Percentiles rank a stretch among this genome's conserved stretches.
These are phyloP conservation scores for Aphelenchoides fujianensis DNA, from an alignment of 1,140 invertebrate genomes.

Conservation along the genomic window DNA sequence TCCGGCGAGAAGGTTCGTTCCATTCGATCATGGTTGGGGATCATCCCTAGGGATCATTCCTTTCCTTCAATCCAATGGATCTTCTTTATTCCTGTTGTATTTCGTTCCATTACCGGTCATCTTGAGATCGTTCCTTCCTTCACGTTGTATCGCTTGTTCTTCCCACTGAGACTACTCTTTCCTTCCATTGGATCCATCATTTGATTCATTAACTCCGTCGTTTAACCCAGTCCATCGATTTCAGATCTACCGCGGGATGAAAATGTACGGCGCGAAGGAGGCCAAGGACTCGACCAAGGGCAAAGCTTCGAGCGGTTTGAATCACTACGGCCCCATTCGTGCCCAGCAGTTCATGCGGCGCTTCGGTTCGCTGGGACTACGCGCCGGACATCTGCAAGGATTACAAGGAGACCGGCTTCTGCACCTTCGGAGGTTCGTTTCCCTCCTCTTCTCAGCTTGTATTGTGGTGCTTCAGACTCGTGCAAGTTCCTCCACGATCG, in stretches of 20 bases:
- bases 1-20: conserved; percentile 26
- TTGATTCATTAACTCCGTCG: too few relatives aligned
- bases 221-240: too few relatives aligned
- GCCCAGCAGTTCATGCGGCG: conserved; percentile 88
- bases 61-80: too few relatives aligned
- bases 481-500: conserved; percentile 98
- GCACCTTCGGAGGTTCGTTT: conserved; percentile 84
- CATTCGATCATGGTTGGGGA: too few relatives aligned
- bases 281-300: conserved; percentile 91
- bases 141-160: too few relatives aligned
- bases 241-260: conserved; percentile 81
- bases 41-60: too few relatives aligned
- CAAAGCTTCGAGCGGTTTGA: conserved; percentile 65
- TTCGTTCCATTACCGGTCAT: too few relatives aligned
- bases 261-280: conserved; percentile 90
- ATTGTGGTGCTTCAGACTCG: conserved; percentile 72
- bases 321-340: conserved; percentile 76
- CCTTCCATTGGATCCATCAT: too few relatives aligned
- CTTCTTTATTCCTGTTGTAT: too few relatives aligned
- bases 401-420: conserved; percentile 99
- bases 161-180: too few relatives aligned
- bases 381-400: conserved; percentile 99
- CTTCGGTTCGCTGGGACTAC: conserved; percentile 97
- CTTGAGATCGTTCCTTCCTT: conserved; percentile 16
- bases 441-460: not conserved